Conservation (phyloP, 2,888 invertebrate genomes). For the Cenopis cana region DNA sequence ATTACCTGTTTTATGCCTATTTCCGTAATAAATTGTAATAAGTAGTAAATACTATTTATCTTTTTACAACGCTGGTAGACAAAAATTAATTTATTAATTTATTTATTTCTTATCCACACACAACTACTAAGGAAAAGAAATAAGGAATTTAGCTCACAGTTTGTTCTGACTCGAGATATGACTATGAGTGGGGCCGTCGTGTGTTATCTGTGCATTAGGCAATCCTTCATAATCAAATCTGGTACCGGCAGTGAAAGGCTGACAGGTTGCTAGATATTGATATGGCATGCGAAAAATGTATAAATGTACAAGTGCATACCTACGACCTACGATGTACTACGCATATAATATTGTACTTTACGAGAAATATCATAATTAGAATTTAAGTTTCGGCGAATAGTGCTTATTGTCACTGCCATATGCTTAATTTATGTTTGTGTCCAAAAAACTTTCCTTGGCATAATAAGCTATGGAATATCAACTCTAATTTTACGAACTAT, state of each 20-base stretch:
- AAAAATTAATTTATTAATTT: too few relatives aligned
- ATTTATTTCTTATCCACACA: too few relatives aligned
- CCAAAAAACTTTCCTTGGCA: too few relatives aligned
- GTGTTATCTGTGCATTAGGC: conserved; percentile 53
- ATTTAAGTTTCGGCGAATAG: background rate
- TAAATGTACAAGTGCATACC: background rate
- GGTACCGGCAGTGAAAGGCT: conserved; percentile 29
- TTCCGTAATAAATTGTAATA: too few relatives aligned
- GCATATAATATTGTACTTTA: too few relatives aligned
- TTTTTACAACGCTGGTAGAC: too few relatives aligned
- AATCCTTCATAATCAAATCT: conserved; percentile 49
- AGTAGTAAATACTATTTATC: background rate
- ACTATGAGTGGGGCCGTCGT: conserved; percentile 45
- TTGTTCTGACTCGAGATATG: conserved; percentile 13
- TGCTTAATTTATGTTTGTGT: background rate
- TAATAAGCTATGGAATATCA: too few relatives aligned
- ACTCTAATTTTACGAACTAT: too few relatives aligned
- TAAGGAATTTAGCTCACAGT: background rate
- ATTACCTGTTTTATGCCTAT: too few relatives aligned
- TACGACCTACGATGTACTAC: background rate
- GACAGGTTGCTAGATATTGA: conserved; percentile 35
- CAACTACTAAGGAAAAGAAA: too few relatives aligned
- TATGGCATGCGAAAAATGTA: conserved; percentile 25
- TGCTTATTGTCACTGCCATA: background rate
- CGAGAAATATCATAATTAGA: background rate